phyloP scores from a whole-genome alignment of 1,140 invertebrate genomes.

The Eubasilissa regina region DNA sequence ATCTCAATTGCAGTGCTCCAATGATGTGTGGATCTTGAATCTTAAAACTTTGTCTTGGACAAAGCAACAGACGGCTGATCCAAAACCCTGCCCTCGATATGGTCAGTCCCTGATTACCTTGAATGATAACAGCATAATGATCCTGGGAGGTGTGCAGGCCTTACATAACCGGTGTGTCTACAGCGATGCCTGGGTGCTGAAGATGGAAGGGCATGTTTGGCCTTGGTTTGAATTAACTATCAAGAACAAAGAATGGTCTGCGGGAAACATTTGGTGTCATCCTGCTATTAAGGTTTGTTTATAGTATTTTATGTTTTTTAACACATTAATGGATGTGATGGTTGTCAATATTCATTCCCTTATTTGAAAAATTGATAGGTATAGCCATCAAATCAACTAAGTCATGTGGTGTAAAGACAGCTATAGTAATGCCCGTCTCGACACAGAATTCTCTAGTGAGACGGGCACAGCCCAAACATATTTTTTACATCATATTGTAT shows the following conservation, averaged over 20 bases:
- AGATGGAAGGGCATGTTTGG: conserved; percentile 80
- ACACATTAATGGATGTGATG: no score
- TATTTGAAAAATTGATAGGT: no score
- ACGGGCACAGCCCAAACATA: no score
- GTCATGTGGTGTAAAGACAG: no score
- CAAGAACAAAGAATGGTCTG: conserved; percentile 82
- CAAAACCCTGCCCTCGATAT: conserved; percentile 87
- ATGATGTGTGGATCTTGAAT: conserved; percentile 93
- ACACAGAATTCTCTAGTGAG: no score
- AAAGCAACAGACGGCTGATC: conserved; percentile 78
- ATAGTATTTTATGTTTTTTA: not conserved
- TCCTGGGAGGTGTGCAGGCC: conserved; percentile 79
- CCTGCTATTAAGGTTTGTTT: conserved; percentile 81
- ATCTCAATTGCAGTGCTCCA: conserved; percentile 79
- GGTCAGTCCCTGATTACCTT: conserved; percentile 90
- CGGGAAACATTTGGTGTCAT: conserved; percentile 93
- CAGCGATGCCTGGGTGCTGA: conserved; percentile 78
- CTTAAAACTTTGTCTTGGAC: conserved; percentile 84
- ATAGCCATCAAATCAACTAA: no score
- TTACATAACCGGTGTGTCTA: conserved; percentile 72
- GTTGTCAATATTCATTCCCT: no score
- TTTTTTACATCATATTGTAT: no score
- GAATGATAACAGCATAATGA: conserved; percentile 79
- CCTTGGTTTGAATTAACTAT: conserved; percentile 87
- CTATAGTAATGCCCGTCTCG: no score